Conservation (phyloP, 1,140 invertebrate species). For the Uloborus diversus region DNA sequence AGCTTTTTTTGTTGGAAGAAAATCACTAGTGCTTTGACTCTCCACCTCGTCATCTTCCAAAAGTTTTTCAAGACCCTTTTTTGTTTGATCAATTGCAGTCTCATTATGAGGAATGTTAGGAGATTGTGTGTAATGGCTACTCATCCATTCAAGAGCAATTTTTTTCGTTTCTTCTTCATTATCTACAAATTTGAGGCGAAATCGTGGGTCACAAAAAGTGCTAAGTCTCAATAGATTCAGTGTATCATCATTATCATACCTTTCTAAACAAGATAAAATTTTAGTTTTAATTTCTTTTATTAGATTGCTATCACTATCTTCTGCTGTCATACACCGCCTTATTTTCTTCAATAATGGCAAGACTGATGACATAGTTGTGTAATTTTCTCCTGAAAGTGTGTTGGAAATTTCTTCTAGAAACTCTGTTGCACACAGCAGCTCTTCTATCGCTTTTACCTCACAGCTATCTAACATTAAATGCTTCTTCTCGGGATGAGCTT, state of each 20-base stretch:
- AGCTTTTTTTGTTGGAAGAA: too few species aligned
- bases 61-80: not conserved
- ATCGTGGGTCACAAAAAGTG: not conserved
- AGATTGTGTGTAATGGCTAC: not conserved
- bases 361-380: not conserved
- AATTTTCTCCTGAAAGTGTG: not conserved
- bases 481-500: not conserved
- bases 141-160: not conserved
- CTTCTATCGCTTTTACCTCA: not conserved
- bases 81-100: not conserved
- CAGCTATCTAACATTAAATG: not conserved
- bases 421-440: not conserved
- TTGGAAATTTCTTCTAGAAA: not conserved
- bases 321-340: not conserved
- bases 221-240: not conserved
- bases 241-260: not conserved
- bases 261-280: not conserved
- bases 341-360: not conserved
- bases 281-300: not conserved
- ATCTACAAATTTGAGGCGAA: not conserved
- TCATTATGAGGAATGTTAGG: not conserved
- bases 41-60: not conserved
- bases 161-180: not conserved
- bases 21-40: not conserved
- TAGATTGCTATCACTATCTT: not conserved